Conservation (phyloP, 2,113 vertebrate genomes). For the Alaudala cheleensis region DNA sequence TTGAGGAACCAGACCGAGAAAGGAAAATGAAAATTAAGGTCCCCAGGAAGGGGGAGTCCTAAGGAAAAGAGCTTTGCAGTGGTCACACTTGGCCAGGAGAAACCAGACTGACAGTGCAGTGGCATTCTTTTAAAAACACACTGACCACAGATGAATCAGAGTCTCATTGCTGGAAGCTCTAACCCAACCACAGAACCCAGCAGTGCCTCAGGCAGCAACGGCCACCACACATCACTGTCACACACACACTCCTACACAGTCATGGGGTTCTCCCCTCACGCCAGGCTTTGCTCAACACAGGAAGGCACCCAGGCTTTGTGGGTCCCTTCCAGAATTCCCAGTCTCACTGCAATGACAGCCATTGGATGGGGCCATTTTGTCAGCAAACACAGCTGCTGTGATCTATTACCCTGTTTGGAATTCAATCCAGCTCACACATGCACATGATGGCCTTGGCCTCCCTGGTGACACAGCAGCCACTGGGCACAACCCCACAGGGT, state of each 20-base stretch:
- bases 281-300: neutral
- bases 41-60: neutral
- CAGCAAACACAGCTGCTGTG: neutral
- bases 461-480: neutral
- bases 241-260: neutral
- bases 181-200: neutral
- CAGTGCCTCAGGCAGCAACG: neutral
- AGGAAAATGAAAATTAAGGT: neutral
- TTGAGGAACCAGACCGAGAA: neutral
- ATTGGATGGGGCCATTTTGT: neutral
- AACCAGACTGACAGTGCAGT: neutral
- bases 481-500: fast-evolving
- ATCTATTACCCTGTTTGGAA: fast-evolving
- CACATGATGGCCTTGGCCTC: neutral
- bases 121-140: conserved; percentile 11
- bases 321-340: neutral
- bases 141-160: conserved; percentile 35
- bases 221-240: neutral
- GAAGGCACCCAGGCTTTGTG: neutral
- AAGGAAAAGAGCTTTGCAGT: neutral
- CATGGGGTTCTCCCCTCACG: neutral
- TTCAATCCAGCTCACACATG: neutral
- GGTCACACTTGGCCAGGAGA: neutral
- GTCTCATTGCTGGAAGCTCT: neutral
- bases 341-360: neutral